Evolutionary conservation across 2,888 invertebrate genomes (phyloP), one percentile per base, ranked within the genome.

Genomic region (Drosophila testacea): DNA sequence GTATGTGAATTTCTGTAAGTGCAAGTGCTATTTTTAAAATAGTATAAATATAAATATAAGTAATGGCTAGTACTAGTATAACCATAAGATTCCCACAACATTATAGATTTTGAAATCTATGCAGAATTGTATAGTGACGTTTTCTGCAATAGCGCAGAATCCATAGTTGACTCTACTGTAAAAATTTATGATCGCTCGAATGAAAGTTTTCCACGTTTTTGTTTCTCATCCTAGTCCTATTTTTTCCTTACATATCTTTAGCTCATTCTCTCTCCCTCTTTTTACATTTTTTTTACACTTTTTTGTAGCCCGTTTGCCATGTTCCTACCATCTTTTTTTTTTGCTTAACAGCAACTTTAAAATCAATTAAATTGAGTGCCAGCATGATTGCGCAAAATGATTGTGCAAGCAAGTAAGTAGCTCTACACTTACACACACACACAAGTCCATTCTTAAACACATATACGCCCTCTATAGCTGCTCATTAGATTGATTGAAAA

Each of bases 331-430:
- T 34, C n/a, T n/a, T n/a, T 46, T 54, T 39, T 41, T 28, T 55
- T 62, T 39, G 32, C 39, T 34, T 51, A 42, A 41, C 62, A 42
- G 65, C 48, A 79, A 81, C 79, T 87, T 87, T 87, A 73, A 84
- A 87, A 79, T 79, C 85, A 87, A 87, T 83, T 83, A 84, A 87
- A 73, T 65, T 73, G 68, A 83, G 83, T 84, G 79, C 85, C 76
- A 73, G 71, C 64, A 81, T 84, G 76, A 87, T 79, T 81, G 73
- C 42, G 66, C 87, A 72, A 76, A 73, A 62, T 68, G 77, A 73
- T 75, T 75, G 74, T 46, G 42, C 50, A 67, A 50, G 41, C 46
- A 7, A 28, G 42, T 41, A 55, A 57, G 41, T 57, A 52, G 41
- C 50, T 38, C 28, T 41, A 44, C 36, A 39, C 36, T 61, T 48